phyloP scores from a whole-genome alignment of 2,888 invertebrate species.

The Glyphotaelius pellucidus region DNA sequence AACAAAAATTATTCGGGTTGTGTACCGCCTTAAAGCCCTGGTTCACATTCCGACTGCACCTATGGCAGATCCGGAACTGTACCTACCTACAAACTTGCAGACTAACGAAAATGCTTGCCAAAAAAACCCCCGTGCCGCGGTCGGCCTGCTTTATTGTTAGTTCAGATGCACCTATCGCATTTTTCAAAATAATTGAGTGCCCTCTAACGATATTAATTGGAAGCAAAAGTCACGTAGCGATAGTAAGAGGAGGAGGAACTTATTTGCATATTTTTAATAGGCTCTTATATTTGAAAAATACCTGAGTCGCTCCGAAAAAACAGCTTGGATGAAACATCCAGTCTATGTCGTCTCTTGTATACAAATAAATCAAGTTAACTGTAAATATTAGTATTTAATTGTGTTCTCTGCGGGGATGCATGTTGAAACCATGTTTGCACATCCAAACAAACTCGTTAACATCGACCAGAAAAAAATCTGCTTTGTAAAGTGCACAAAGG shows the following conservation, averaged over 20 bases:
- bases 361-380: not conserved
- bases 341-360: not conserved
- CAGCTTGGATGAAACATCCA: not conserved
- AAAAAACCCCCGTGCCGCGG: not conserved
- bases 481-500: not conserved
- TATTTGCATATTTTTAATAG: constrained; percentile 31
- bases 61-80: not conserved
- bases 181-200: constrained; percentile 29
- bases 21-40: too few species aligned
- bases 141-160: constrained; percentile 9
- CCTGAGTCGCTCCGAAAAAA: not conserved
- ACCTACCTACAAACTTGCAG: not conserved
- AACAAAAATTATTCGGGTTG: too few species aligned
- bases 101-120: constrained; percentile 8
- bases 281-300: constrained; percentile 14
- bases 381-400: not conserved
- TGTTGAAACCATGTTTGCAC: not conserved
- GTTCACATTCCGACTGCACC: too few species aligned
- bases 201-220: constrained; percentile 27
- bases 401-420: not conserved
- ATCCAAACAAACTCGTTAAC: not conserved
- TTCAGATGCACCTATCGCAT: constrained; percentile 13
- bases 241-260: not conserved
- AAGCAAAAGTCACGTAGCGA: constrained; percentile 30
- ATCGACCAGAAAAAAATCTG: not conserved